A percentile compares a stretch with the other conserved stretches of the same genome.
Evolutionary conservation across 2,888 invertebrate genomes (phyloP).

Genomic region (Eristalinus aeneus): DNA sequence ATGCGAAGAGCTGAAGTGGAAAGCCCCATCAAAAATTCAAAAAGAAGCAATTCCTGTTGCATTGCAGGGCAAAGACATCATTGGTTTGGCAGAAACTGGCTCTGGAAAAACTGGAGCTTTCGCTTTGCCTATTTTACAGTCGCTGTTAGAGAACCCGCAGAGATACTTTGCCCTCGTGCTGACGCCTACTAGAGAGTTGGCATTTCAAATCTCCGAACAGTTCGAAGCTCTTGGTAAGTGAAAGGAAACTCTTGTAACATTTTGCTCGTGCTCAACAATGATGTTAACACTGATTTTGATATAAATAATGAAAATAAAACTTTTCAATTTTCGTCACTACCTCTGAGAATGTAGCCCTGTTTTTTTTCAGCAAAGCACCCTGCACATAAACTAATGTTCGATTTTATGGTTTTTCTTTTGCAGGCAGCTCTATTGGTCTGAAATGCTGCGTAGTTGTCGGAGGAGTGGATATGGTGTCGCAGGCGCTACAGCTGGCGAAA

Average conservation of each 20-base stretch:
- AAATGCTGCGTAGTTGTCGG: constrained; percentile 98
- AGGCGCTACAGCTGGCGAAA: constrained; percentile 93
- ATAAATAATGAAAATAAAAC: constrained; percentile 74
- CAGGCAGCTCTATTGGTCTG: constrained; percentile 94
- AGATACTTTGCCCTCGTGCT: constrained; percentile 95
- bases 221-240: constrained; percentile 95
- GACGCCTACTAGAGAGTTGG: constrained; percentile 98
- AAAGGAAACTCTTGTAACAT: neutral
- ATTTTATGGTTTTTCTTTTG: constrained; percentile 4
- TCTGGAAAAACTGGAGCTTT: constrained; percentile 97
- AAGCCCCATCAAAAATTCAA: constrained; percentile 96
- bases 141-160: constrained; percentile 94
- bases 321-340: constrained; percentile 79
- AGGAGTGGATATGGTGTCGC: constrained; percentile 99
- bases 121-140: constrained; percentile 96
- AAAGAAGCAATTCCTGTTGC: constrained; percentile 95
- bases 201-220: constrained; percentile 99
- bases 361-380: too few relatives aligned
- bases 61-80: constrained; percentile 88
- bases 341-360: constrained; percentile 74
- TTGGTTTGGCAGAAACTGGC: constrained; percentile 89
- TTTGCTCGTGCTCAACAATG: constrained; percentile 69
- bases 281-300: constrained; percentile 75
- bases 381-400: neutral
- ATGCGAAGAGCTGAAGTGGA: constrained; percentile 96